Evolutionary conservation across 2,797 vertebrate species (phyloP).

Genomic region (Tenualosa ilisha): DNA sequence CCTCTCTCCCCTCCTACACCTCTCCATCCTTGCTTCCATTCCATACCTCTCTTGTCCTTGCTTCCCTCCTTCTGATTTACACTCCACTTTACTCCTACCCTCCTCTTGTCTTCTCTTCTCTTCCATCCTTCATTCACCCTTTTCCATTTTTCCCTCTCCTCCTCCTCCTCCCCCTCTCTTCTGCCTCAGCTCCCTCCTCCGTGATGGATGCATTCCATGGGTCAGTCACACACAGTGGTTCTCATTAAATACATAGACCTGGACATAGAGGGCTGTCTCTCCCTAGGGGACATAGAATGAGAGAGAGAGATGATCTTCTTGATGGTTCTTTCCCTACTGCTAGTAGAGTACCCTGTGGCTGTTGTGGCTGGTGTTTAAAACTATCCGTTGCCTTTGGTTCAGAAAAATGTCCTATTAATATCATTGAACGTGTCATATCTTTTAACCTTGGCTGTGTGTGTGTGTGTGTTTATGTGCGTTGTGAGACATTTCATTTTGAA

Average conservation of each 20-base stretch:
- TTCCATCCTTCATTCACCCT: not conserved
- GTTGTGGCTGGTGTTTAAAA: not conserved
- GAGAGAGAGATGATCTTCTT: not conserved
- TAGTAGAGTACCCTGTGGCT: no score
- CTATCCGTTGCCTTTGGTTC: not conserved
- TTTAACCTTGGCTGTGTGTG: slow-evolving; percentile 22
- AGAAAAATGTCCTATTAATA: not conserved
- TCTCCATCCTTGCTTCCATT: not conserved
- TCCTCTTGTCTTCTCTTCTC: not conserved
- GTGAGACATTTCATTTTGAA: not conserved
- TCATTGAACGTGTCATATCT: not conserved
- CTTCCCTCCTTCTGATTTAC: not conserved
- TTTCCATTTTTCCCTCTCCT: not conserved
- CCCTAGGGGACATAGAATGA: not conserved
- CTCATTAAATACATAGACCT: not conserved
- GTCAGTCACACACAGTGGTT: slow-evolving; percentile 13
- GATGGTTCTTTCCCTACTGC: no score
- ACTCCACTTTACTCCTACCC: no score
- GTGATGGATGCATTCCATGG: not conserved
- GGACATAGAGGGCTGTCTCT: not conserved
- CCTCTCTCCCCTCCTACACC: not conserved
- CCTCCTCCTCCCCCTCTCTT: not conserved
- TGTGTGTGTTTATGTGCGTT: slow-evolving; percentile 6
- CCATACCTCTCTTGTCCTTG: not conserved
- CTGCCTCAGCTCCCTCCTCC: not conserved